These are phyloP conservation scores for Magallana gigas DNA, from an alignment of 1,140 invertebrate species.

Conservation along the genomic window DNA sequence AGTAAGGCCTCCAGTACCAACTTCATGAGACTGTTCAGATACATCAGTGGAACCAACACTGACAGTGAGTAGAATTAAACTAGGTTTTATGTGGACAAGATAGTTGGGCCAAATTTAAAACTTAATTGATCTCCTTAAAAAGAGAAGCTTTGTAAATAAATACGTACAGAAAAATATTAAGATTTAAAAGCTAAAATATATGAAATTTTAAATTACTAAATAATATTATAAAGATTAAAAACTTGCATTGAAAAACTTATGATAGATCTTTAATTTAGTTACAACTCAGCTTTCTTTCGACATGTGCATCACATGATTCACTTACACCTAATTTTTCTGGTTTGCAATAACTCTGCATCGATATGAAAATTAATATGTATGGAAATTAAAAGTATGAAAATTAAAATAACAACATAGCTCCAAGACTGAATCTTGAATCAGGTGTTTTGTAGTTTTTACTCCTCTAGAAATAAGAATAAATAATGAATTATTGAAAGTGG, in stretches of 20 bases:
- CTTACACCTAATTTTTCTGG: no score
- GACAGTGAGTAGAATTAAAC: constrained; percentile 55
- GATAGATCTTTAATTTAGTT: background rate
- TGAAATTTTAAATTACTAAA: background rate
- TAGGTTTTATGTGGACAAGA: background rate
- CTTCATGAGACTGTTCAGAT: constrained; percentile 74
- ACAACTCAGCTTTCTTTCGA: no score
- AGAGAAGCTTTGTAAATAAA: background rate
- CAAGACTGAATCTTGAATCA: no score
- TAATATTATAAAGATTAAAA: no score
- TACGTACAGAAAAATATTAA: background rate
- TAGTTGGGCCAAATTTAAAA: background rate
- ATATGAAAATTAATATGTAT: no score
- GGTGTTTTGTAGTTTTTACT: no score
- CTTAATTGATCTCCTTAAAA: background rate
- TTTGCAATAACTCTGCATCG: no score
- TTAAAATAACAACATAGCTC: no score
- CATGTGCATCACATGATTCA: no score
- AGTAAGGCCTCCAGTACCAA: constrained; percentile 57
- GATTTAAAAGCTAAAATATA: background rate
- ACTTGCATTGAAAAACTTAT: background rate
- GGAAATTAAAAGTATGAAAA: no score
- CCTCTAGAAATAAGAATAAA: no score
- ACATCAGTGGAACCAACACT: constrained; percentile 75
- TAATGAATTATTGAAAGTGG: no score